phyloP scores from a whole-genome alignment of 2,113 vertebrate species.

The Cettia cetti region DNA sequence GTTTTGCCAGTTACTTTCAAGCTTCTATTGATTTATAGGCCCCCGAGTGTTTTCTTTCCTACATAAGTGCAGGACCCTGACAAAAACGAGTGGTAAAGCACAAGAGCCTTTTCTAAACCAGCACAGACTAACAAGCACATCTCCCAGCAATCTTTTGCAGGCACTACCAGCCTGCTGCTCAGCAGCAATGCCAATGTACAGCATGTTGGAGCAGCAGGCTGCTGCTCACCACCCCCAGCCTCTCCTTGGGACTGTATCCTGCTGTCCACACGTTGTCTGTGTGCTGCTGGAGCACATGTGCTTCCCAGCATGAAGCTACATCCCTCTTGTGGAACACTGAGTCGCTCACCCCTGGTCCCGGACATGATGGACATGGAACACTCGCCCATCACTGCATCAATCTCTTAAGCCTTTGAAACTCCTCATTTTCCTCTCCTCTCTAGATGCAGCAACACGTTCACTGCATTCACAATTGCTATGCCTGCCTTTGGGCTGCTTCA shows the following conservation, averaged over 20 bases:
- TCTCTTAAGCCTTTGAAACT: neutral
- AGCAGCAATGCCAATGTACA: fast-evolving
- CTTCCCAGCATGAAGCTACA: neutral
- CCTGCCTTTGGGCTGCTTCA: neutral
- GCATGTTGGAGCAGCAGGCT: fast-evolving
- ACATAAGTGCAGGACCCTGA: fast-evolving
- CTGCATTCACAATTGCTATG: neutral
- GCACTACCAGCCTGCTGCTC: neutral
- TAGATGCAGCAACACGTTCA: neutral
- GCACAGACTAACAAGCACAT: neutral
- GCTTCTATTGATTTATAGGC: neutral
- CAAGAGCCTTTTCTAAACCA: neutral
- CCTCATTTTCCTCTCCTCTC: neutral
- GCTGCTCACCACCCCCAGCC: neutral
- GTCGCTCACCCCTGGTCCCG: neutral
- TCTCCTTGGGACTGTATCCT: neutral
- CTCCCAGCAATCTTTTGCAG: neutral
- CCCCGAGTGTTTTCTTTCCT: neutral
- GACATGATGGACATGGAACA: neutral
- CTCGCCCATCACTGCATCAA: fast-evolving
- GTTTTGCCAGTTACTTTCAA: neutral
- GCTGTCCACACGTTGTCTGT: fast-evolving
- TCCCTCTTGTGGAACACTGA: neutral
- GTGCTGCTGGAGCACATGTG: neutral
- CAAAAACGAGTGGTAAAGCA: neutral